A percentile compares a stretch with the other conserved stretches of the same genome.
Conservation (phyloP, 2,113 vertebrate species). For the Gallinago paraguaiae region DNA sequence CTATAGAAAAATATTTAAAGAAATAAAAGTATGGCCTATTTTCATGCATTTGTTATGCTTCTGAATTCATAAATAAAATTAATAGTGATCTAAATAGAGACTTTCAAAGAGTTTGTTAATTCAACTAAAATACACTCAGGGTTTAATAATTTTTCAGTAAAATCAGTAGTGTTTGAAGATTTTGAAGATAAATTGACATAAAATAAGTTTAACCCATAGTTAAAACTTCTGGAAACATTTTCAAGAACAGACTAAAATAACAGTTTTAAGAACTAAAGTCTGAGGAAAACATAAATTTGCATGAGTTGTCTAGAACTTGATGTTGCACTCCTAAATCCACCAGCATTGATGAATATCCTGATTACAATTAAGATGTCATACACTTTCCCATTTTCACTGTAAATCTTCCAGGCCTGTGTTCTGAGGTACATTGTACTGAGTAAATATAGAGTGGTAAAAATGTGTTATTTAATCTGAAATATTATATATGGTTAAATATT, state of each 20-base stretch:
- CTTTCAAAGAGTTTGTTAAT: conserved; percentile 25
- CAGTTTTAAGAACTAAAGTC: conserved; percentile 18
- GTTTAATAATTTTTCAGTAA: conserved; percentile 45
- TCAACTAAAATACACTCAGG: not conserved
- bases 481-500: not conserved
- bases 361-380: not conserved
- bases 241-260: conserved; percentile 51
- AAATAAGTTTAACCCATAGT: not conserved
- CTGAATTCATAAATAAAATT: conserved; percentile 35
- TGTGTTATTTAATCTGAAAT: not conserved
- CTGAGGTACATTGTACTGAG: not conserved
- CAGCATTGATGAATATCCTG: not conserved
- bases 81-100: conserved; percentile 35
- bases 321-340: not conserved
- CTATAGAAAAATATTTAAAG: not conserved
- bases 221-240: conserved; percentile 57
- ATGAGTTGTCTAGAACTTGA: not conserved
- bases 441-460: not conserved
- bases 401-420: not conserved
- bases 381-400: not conserved
- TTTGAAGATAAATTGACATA: conserved; percentile 51
- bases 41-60: not conserved
- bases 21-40: not conserved
- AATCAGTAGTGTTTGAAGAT: not conserved
- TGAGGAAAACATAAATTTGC: not conserved